Base-by-base conservation (phyloP, 2,113 vertebrate species). In the Rhinopomastus cyanomelas region DNA sequence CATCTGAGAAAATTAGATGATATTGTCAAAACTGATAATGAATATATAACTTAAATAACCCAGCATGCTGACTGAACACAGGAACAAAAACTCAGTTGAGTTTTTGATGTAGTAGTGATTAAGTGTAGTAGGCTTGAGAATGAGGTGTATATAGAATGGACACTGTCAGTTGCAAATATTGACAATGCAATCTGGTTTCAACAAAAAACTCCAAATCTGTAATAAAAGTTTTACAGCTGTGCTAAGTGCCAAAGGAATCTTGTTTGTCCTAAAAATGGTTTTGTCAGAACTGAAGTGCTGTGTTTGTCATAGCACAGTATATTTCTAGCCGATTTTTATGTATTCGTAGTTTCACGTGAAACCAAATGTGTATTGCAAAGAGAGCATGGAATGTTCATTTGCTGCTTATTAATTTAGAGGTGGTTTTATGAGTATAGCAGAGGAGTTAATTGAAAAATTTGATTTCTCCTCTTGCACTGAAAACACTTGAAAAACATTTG, bases 401-500 rank as follows among this genome's bases (percentile, higher is more conserved):
- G 5, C 6, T 76, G 3, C 29, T 34, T 76, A 11, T 1, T 87
- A 1, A 11, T 78, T 86, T 75, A 60, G 17, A 81, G n/a, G 29
- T 44, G 10, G 11, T 78, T 86, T 78, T 12, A 88, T 74, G 12
- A 90, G 84, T 30, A 6, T 11, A 30, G 11, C 30, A n/a, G 69
- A 73, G 12, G 46, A 68, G 9, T 76, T 72, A 89, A 81, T 22
- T 34, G 29, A 81, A 87, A 81, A 82, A 60, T 12, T 87, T 80
- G 76, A 8, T 52, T 68, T 74, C 10, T 81, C 8, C 36, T 67
- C 3, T 62, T 79, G 34, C 0, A 0, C 21, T 67, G 32, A 71
- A 62, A 69, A 18, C 15, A 65, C 4, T n/a, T 61, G 23, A 87
- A 81, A 8, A 11, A 60, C 16, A 73, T 90, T 8, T 20, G 11